These are phyloP conservation scores for Cephus spinipes DNA, from an alignment of 2,888 invertebrate species.

Conservation along the genomic window DNA sequence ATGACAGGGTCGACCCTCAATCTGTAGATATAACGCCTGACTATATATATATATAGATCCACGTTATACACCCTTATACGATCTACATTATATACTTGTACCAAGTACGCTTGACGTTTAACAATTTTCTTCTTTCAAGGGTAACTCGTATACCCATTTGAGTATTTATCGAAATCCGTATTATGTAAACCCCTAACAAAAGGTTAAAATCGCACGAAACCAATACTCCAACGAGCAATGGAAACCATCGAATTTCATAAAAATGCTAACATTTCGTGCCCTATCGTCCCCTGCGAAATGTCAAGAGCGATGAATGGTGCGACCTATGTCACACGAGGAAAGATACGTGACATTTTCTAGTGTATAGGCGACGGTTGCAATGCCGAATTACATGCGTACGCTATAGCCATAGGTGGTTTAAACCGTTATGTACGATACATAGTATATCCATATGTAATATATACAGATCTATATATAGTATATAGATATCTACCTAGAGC, in stretches of 20 bases:
- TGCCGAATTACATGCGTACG: conserved; percentile 46
- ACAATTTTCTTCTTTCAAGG: not conserved
- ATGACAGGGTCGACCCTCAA: not conserved
- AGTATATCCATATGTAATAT: not conserved
- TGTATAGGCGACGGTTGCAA: conserved; percentile 46
- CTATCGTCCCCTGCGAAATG: conserved; percentile 33
- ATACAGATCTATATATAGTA: not conserved
- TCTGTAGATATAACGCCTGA: not conserved
- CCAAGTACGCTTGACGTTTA: not conserved
- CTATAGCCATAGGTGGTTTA: not conserved
- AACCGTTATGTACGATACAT: not conserved
- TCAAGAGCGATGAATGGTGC: conserved; percentile 39
- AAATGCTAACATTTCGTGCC: conserved; percentile 33
- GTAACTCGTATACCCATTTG: not conserved
- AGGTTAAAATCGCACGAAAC: not conserved
- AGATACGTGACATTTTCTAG: conserved; percentile 51
- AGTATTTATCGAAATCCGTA: not conserved
- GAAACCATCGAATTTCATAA: conserved; percentile 25
- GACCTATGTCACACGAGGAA: conserved; percentile 45
- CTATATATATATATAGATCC: not conserved
- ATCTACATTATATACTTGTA: not conserved
- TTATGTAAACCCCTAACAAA: not conserved
- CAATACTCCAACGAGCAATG: conserved; percentile 16
- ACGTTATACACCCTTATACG: not conserved
- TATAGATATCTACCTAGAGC: not conserved